Percentiles rank a stretch among this genome's conserved stretches.
Evolutionary conservation across 2,113 vertebrate genomes (phyloP).

Genomic region (Mastomys coucha): DNA sequence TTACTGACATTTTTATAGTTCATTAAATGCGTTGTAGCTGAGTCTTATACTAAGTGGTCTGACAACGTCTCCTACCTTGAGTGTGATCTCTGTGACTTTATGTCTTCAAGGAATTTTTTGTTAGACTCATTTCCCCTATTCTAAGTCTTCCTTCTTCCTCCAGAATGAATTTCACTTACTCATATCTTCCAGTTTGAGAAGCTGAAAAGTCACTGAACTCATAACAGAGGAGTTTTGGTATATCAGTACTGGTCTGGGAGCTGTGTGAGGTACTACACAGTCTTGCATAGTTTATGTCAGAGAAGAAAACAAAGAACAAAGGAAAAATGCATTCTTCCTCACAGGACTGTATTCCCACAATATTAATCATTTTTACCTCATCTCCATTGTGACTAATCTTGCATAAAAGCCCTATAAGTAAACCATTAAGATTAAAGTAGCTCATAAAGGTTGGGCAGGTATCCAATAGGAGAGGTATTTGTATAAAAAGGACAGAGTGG

Average conservation of each 20-base stretch:
- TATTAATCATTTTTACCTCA: neutral
- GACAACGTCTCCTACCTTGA: fast-evolving
- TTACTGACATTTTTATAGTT: fast-evolving
- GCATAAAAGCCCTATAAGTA: neutral
- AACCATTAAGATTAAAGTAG: neutral
- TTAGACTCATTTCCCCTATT: fast-evolving
- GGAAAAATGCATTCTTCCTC: neutral
- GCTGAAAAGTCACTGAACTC: neutral
- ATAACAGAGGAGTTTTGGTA: neutral
- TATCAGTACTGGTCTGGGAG: neutral
- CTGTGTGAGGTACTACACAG: neutral
- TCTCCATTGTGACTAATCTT: too few relatives aligned
- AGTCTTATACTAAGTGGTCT: neutral
- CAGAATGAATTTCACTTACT: neutral
- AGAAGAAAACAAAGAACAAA: neutral
- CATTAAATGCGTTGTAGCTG: fast-evolving
- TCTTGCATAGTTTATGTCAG: neutral
- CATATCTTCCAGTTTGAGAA: neutral
- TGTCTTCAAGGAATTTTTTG: neutral
- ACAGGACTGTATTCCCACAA: neutral
- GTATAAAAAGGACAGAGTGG: fast-evolving
- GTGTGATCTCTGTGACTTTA: neutral
- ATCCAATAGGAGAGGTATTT: neutral
- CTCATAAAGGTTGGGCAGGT: neutral
- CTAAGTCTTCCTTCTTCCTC: neutral